Percentiles rank a stretch among this genome's conserved stretches.
Conservation (phyloP, 2,113 vertebrate genomes). For the Tor tambroides region DNA sequence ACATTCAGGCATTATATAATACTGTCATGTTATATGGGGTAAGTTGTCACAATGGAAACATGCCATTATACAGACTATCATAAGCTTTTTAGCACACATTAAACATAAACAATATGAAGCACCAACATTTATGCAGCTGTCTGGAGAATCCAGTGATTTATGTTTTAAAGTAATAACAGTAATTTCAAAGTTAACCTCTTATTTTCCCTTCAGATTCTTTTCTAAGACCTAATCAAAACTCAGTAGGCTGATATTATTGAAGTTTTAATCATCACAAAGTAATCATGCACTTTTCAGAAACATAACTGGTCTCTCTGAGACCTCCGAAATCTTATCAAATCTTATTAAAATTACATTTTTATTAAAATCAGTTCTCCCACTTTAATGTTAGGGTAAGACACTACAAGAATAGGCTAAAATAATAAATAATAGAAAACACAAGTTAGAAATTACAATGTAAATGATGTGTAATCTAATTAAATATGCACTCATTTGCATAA, state of each 20-base stretch:
- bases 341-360: too few species aligned
- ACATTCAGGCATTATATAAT: not conserved
- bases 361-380: too few species aligned
- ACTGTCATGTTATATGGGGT: not conserved
- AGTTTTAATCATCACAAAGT: not conserved
- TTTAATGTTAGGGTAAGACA: too few species aligned
- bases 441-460: too few species aligned
- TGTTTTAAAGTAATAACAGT: not conserved
- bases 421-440: too few species aligned
- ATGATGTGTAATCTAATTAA: too few species aligned
- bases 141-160: not conserved
- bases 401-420: too few species aligned
- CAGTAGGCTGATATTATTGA: not conserved
- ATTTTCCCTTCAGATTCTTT: not conserved
- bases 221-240: not conserved
- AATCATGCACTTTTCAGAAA: not conserved
- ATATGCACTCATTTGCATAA: too few species aligned
- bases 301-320: too few species aligned
- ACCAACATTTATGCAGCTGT: not conserved
- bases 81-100: not conserved
- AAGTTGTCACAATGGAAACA: not conserved
- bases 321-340: too few species aligned
- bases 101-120: not conserved
- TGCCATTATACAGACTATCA: not conserved
- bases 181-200: not conserved